Percentiles rank a stretch among this genome's conserved stretches.
Conservation (phyloP, 2,797 vertebrate species). For the Gephyroberyx darwinii region DNA sequence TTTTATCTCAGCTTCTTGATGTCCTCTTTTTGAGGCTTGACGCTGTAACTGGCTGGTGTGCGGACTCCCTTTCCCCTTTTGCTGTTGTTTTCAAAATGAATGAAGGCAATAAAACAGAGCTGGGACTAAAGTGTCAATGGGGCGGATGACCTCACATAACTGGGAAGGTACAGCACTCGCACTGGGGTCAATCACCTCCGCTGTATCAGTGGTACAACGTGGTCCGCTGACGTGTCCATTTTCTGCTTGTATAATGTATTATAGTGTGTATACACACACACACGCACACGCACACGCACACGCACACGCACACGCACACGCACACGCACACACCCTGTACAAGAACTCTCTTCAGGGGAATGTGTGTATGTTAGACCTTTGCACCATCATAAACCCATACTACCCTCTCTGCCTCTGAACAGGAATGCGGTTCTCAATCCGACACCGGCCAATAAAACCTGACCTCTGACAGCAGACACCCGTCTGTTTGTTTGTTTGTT, state of each 20-base stretch:
- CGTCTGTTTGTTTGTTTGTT: neutral
- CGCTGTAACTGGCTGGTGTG: too few relatives aligned
- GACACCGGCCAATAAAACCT: constrained; percentile 34
- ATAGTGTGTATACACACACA: neutral
- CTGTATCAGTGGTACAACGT: constrained; percentile 33
- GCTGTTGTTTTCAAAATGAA: constrained; percentile 6
- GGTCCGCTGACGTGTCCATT: constrained; percentile 20
- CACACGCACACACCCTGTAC: neutral
- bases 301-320: neutral
- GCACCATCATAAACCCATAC: constrained; percentile 60
- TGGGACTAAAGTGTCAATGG: neutral
- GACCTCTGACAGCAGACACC: constrained; percentile 28
- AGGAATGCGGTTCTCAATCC: constrained; percentile 45
- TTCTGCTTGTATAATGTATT: constrained; percentile 11
- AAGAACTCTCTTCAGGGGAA: constrained; percentile 23
- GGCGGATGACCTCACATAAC: constrained; percentile 29
- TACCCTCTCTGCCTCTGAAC: constrained; percentile 21
- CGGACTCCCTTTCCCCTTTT: neutral
- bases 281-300: neutral
- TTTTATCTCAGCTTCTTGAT: neutral
- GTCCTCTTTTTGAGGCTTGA: too few relatives aligned
- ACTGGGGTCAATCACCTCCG: constrained; percentile 57
- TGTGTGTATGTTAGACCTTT: constrained; percentile 58
- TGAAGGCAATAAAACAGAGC: constrained; percentile 1
- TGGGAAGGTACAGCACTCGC: constrained; percentile 8